Base-by-base conservation (phyloP, 2,888 invertebrate genomes). In the Clanis bilineata region DNA sequence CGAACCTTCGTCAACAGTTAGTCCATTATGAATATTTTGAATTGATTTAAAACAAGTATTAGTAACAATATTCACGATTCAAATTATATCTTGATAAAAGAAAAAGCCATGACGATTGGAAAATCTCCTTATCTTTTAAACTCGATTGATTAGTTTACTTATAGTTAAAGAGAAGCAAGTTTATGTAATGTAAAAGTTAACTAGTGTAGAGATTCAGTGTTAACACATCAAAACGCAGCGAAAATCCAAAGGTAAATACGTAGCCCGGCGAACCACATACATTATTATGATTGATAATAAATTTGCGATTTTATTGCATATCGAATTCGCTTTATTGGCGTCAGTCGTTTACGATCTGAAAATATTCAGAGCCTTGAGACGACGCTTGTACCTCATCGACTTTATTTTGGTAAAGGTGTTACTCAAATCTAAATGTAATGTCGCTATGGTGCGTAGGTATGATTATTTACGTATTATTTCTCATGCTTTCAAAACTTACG, bases 321-420 rank as follows among this genome's bases (percentile, higher is more conserved):
- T 72, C 64, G 70, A 72, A 70, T 64, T 39, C 62, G 59, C 39
- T 66, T 72, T 68, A 69, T 68, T 68, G 57, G 63, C 65, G 23
- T 28, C 57, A 60, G 59, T 60, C 55, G 61, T 66, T 68, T 68
- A 66, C 67, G 64, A 71, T 68, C 64, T 70, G 66, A 64, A 75
- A 71, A 72, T 73, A 74, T 69, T 72, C 64, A 47, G 58, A 65
- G 57, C 73, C 72, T 73, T 76, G 79, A 73, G 60, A 67, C 66
- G 70, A 67, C 71, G 70, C 68, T 72, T 70, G 67, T 64, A 68
- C 61, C 69, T 64, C 66, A 71, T 72, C 69, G 69, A 66, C 61
- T 68, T 73, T 74, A 70, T 73, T 71, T 74, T 32, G 22, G 63
- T 61, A 58, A 64, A 60, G 62, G 63, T 62, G 62, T 58, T 64